Base-by-base conservation (phyloP, 2,888 invertebrate genomes). In the Phrixothrix hirtus region DNA sequence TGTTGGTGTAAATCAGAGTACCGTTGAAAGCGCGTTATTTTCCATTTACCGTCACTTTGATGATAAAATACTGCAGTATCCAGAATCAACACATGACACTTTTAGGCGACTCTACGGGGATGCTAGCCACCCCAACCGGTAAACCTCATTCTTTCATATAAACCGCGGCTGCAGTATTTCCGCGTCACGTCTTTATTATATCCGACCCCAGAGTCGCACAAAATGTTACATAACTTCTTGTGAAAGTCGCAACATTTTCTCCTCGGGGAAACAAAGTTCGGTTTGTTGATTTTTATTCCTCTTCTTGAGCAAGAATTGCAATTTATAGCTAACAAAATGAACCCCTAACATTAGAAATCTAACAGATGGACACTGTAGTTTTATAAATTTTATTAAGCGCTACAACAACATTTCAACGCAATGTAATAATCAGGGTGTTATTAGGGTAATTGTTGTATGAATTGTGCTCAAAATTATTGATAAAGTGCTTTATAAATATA, bases 181-280 rank as follows among this genome's bases (percentile, higher is more conserved):
- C 73, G 67, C 72, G 74, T 76, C 77, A 76, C 75, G 76, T 76
- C 73, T 74, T 76, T 75, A 77, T 76, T 76, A 76, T 76, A 77
- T 75, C 70, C 72, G 64, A 74, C 76, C 75, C 73, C 59, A 55
- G 75, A 71, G 75, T 62, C 65, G 65, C 68, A 73, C 74, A 74
- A 75, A 75, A 73, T 69, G 75, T 73, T 75, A 76, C 75, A 76
- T 76, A 76, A 76, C 75, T 76, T 74, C 75, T 74, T 73, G 73
- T 75, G 74, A 75, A 75, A 75, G 74, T 74, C 72, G 66, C 68
- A 69, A 71, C 73, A 68, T 63, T 66, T 63, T 62, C 60, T 62
- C 66, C 65, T 62, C 55, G 29, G 63, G 64, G 67, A 64, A 63
- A 61, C 60, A 58, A 66, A 67, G 58, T 70, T 69, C 60, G 62